Evolutionary conservation across 2,797 vertebrate species (phyloP), one percentile per base, ranked within the genome.

Genomic region (Labeo calbasu): DNA sequence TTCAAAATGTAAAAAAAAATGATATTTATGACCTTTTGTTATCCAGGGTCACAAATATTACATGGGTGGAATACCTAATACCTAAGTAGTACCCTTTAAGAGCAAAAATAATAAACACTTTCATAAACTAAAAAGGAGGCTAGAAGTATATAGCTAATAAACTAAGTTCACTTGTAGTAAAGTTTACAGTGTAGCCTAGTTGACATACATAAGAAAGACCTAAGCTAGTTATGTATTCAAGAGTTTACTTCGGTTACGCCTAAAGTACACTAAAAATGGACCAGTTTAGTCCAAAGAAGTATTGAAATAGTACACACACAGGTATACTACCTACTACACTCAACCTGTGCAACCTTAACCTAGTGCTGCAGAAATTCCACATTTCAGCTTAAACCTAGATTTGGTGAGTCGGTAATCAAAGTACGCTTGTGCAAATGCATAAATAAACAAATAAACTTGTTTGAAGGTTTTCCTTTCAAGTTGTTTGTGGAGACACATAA

Each of bases 391-490:
- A 53, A 71, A 72, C 11, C 48, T 21, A 69, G 32, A 0, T 36
- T 46, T 2, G 25, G 25, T 1, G n/a, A 19, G 36, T 36, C 8
- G 14, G 5, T 69, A 43, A 80, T 55, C 21, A 57, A 25, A 81
- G 43, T 28, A 32, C 9, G 57, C 25, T 50, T 1, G 19, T 63
- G 69, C 23, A 72, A 50, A 71, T 40, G 14, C 11, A n/a, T 17
- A 65, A 40, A 75, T 48, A 61, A 82, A 82, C 43, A 50, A 63
- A 82, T 46, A 57, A 28, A 81, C 13, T n/a, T 48, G 13, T 82
- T 72, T 72, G 13, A 32, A 73, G 55, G 69, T 19, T 73, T 81
- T 9, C 36, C 79, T 72, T 81, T 72, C 28, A 81, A 81, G 69
- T 63, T 73, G 14, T 63, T 73, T 61, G 70, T 48, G 25, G 19